A percentile compares a stretch with the other conserved stretches of the same genome.
Conservation (phyloP, 2,113 vertebrate species). For the Rutilus rutilus region DNA sequence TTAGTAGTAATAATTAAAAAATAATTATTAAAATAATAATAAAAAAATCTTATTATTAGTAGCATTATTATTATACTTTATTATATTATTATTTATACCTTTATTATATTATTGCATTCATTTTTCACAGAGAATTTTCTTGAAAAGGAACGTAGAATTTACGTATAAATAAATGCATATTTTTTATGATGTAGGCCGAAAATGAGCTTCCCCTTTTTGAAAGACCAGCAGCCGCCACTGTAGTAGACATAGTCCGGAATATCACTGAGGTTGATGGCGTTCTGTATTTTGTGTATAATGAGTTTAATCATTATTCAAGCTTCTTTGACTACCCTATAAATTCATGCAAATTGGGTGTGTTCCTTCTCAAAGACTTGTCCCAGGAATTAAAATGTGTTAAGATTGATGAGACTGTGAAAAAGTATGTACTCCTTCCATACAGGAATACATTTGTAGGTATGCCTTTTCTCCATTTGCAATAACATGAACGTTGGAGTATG, state of each 20-base stretch:
- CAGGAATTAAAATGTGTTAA: neutral
- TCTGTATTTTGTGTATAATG: neutral
- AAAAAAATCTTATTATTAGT: too few relatives aligned
- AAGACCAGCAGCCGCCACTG: too few relatives aligned
- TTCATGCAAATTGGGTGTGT: neutral
- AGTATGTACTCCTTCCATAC: constrained; percentile 28
- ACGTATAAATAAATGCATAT: too few relatives aligned
- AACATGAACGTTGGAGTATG: neutral
- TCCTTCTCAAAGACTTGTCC: neutral
- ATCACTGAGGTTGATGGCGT: neutral
- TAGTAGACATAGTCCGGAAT: neutral
- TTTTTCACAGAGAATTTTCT: too few relatives aligned
- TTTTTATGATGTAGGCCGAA: too few relatives aligned
- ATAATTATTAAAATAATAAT: too few relatives aligned
- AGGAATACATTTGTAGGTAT: constrained; percentile 5
- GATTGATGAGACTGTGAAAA: constrained; percentile 17
- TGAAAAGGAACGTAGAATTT: too few relatives aligned
- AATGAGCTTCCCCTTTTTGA: too few relatives aligned
- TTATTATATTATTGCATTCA: too few relatives aligned
- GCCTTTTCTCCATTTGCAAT: constrained; percentile 10
- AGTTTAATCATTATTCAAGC: neutral
- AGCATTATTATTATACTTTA: too few relatives aligned
- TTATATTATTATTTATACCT: too few relatives aligned
- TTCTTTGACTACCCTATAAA: neutral
- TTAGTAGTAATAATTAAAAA: too few relatives aligned